These are phyloP conservation scores for Oryzias sinensis DNA, from an alignment of 2,797 vertebrate genomes.

Conservation along the genomic window DNA sequence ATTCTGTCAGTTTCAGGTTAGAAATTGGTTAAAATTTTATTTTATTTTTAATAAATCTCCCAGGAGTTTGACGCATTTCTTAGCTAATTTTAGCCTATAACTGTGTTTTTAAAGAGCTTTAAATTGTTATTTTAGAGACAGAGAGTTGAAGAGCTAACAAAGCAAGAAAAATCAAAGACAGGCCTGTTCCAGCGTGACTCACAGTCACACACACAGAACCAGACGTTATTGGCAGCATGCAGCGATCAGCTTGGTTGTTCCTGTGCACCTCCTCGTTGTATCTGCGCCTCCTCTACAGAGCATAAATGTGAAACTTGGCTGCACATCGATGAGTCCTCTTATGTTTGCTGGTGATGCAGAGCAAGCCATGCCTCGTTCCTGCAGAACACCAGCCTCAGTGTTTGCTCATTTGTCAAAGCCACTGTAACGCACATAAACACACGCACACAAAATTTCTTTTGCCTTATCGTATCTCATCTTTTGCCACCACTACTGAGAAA, in stretches of 20 bases:
- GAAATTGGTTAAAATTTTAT: too few relatives aligned
- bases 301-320: constrained; percentile 27
- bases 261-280: constrained; percentile 4
- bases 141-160: constrained; percentile 60
- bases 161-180: constrained; percentile 45
- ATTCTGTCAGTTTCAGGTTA: too few relatives aligned
- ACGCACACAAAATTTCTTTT: constrained; percentile 1
- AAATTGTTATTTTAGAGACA: constrained; percentile 44
- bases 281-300: constrained; percentile 18
- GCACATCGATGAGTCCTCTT: constrained; percentile 9
- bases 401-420: constrained; percentile 25
- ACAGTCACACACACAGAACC: constrained; percentile 39
- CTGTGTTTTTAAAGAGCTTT: constrained; percentile 38
- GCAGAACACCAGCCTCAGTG: constrained; percentile 32
- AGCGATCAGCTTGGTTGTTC: constrained; percentile 26
- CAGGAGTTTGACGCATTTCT: too few relatives aligned
- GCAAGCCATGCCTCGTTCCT: constrained; percentile 33
- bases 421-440: constrained; percentile 23
- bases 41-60: too few relatives aligned
- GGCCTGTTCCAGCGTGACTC: constrained; percentile 66
- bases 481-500: constrained; percentile 28
- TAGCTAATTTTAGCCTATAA: too few relatives aligned
- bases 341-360: constrained; percentile 41
- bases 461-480: constrained; percentile 40
- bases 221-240: constrained; percentile 40